These are phyloP conservation scores for Thereva nobilitata DNA, from an alignment of 2,888 invertebrate species.

Conservation along the genomic window DNA sequence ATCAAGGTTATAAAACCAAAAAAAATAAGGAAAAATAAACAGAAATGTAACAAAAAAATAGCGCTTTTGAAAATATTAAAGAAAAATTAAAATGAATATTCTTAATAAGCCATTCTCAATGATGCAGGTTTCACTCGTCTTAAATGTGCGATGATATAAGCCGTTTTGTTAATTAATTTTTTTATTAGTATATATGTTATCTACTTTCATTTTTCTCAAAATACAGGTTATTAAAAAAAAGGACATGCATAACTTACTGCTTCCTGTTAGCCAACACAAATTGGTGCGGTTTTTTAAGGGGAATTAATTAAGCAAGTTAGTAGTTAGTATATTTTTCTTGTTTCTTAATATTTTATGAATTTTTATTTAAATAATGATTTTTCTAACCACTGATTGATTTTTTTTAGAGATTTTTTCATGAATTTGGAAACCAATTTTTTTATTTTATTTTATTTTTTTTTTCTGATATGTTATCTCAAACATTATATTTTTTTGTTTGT, in stretches of 20 bases:
- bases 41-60: too few relatives aligned
- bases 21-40: too few relatives aligned
- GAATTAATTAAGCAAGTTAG: constrained; percentile 33
- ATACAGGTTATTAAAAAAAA: constrained; percentile 12
- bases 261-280: constrained; percentile 45
- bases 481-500: not conserved
- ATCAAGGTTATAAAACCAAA: too few relatives aligned
- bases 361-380: too few relatives aligned
- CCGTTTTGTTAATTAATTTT: too few relatives aligned
- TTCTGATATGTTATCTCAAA: constrained; percentile 2
- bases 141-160: too few relatives aligned
- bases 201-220: constrained; percentile 7
- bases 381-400: too few relatives aligned
- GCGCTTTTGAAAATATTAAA: too few relatives aligned
- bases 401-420: too few relatives aligned
- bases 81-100: too few relatives aligned
- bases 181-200: constrained; percentile 6
- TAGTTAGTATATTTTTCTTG: constrained; percentile 17
- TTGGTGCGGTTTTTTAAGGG: constrained; percentile 29
- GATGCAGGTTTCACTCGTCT: too few relatives aligned
- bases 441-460: constrained; percentile 2
- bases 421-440: not conserved
- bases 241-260: constrained; percentile 46
- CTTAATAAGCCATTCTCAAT: too few relatives aligned
- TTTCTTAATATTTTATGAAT: not conserved